Conservation (phyloP, 1,140 invertebrate species). For the Drosophila ogumai region DNA sequence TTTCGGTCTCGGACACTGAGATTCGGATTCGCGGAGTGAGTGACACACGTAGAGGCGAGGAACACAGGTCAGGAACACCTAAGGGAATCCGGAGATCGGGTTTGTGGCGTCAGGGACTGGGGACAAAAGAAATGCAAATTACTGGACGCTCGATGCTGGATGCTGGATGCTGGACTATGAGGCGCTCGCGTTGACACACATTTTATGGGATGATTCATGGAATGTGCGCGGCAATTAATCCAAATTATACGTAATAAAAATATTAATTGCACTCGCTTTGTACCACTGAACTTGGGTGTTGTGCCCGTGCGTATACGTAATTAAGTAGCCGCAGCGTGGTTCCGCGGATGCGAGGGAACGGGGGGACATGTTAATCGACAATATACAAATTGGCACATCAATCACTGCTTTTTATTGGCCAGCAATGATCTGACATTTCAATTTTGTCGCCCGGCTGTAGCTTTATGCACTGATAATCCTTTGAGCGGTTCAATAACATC, state of each 20-base stretch:
- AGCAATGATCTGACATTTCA: slow-evolving; percentile 49
- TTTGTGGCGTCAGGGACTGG: slow-evolving; percentile 54
- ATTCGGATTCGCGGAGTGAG: slow-evolving; percentile 58
- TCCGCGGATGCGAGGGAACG: neutral
- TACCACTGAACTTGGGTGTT: slow-evolving; percentile 74
- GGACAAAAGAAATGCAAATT: slow-evolving; percentile 68
- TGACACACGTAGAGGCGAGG: slow-evolving; percentile 61
- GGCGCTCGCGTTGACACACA: slow-evolving; percentile 65
- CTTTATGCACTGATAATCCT: slow-evolving; percentile 39
- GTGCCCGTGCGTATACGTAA: slow-evolving; percentile 18
- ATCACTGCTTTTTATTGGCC: slow-evolving; percentile 43
- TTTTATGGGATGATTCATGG: slow-evolving; percentile 52
- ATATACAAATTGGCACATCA: slow-evolving; percentile 54
- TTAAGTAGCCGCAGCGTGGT: slow-evolving; percentile 24
- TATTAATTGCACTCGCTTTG: slow-evolving; percentile 70
- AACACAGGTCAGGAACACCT: slow-evolving; percentile 51
- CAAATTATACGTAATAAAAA: slow-evolving; percentile 65
- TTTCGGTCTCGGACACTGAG: slow-evolving; percentile 24
- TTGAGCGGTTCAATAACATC: slow-evolving; percentile 34
- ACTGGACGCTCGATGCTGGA: slow-evolving; percentile 8
- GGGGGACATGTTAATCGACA: slow-evolving; percentile 41
- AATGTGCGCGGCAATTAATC: slow-evolving; percentile 66
- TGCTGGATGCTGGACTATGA: slow-evolving; percentile 54
- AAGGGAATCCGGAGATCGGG: slow-evolving; percentile 39
- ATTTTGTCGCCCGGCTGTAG: slow-evolving; percentile 36